Evolutionary conservation across 2,797 vertebrate genomes (phyloP).

Genomic region (Rhincodon typus): DNA sequence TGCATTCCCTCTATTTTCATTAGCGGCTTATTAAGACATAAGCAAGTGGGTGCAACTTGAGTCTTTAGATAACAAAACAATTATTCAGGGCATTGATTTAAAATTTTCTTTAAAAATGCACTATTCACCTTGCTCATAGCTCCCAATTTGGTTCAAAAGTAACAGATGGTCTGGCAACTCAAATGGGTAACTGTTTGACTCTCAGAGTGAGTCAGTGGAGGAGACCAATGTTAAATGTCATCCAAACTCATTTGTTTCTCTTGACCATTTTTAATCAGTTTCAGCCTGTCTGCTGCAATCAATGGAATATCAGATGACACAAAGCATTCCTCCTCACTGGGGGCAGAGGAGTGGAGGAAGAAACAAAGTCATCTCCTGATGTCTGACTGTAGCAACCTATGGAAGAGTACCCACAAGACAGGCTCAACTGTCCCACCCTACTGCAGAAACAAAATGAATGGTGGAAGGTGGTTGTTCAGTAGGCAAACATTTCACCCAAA

Average conservation of each 20-base stretch:
- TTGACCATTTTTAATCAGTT: constrained; percentile 8
- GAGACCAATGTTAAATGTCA: not conserved
- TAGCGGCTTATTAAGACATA: not conserved
- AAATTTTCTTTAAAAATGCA: constrained; percentile 4
- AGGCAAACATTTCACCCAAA: not conserved
- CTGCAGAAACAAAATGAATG: not conserved
- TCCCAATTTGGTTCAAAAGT: not conserved
- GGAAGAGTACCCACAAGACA: not conserved
- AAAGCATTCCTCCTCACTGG: not conserved
- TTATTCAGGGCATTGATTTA: not conserved
- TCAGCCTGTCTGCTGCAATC: not conserved
- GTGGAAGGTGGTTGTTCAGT: not conserved
- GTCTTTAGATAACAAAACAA: not conserved
- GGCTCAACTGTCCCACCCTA: not conserved
- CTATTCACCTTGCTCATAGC: not conserved
- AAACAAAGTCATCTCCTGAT: not conserved
- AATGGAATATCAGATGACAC: not conserved
- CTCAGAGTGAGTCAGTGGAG: not conserved
- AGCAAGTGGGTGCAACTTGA: not conserved
- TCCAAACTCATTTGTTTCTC: not conserved
- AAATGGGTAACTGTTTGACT: not conserved
- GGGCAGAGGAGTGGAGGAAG: not conserved
- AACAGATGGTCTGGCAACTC: not conserved
- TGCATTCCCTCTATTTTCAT: not conserved
- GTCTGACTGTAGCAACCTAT: not conserved